Evolutionary conservation across 92 coral and sea anemone species (phyloP).

Genomic region (Anthopleura xanthogrammica): DNA sequence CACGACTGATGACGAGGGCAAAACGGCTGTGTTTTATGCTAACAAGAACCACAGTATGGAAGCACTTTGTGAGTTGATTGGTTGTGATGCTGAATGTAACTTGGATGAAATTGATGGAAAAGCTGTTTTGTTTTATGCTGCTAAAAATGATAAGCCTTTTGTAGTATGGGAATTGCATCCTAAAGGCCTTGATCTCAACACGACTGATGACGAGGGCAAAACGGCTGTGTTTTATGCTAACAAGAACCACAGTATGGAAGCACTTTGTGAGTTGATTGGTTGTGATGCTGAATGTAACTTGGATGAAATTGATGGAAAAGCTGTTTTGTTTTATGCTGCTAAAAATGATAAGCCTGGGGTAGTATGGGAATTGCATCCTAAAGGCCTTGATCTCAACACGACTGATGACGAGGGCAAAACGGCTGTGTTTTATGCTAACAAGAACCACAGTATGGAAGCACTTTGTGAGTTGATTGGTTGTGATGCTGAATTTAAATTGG

Average conservation of each 20-base stretch:
- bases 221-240: not conserved
- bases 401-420: constrained; percentile 6
- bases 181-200: not conserved
- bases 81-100: not conserved
- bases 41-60: not conserved
- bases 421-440: not conserved
- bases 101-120: not conserved
- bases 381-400: not conserved
- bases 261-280: not conserved
- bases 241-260: not conserved
- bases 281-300: not conserved
- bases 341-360: not conserved
- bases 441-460: not conserved
- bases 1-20: not conserved
- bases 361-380: not conserved
- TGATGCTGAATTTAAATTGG: not conserved
- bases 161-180: not conserved
- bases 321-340: not conserved
- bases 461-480: not conserved
- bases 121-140: not conserved
- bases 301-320: not conserved
- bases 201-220: not conserved
- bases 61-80: not conserved
- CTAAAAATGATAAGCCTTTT: not conserved
- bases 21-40: not conserved